Evolutionary conservation across 2,113 vertebrate genomes (phyloP).

Genomic region (Elgaria multicarinata): DNA sequence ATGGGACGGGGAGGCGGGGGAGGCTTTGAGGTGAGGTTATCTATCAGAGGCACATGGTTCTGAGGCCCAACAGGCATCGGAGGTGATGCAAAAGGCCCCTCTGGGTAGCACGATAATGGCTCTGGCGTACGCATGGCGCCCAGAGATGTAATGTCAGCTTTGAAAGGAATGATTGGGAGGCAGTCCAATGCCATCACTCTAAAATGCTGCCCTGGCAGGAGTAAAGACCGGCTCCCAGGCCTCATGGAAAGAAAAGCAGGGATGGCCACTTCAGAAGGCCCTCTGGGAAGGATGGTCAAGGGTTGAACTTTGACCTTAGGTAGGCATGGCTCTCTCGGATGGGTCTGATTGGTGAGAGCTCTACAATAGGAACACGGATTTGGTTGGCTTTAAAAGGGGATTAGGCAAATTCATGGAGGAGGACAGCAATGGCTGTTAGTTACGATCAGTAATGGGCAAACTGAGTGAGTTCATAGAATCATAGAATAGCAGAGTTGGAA

Average conservation of each 20-base stretch:
- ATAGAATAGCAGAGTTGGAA: too few species aligned
- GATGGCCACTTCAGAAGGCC: background rate
- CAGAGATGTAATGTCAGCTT: background rate
- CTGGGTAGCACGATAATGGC: background rate
- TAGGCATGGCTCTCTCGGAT: background rate
- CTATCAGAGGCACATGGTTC: background rate
- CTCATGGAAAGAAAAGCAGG: background rate
- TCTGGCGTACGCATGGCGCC: background rate
- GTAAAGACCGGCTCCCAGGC: background rate
- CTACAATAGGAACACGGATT: too few species aligned
- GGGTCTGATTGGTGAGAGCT: background rate
- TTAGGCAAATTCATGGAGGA: too few species aligned
- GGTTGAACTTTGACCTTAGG: background rate
- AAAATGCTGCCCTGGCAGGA: background rate
- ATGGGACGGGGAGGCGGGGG: accelerated
- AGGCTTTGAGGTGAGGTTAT: background rate
- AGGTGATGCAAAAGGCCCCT: too few species aligned
- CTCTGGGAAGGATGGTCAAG: background rate
- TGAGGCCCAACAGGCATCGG: accelerated
- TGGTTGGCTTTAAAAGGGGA: too few species aligned
- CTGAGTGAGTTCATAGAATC: too few species aligned
- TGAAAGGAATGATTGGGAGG: background rate
- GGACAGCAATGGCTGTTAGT: too few species aligned
- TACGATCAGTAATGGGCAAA: too few species aligned
- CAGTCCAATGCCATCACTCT: too few species aligned